Evolutionary conservation across 30 jellyfish, hydroid and myxozoan species (phyloP).

Genomic region (Nemopilema nomurai): DNA sequence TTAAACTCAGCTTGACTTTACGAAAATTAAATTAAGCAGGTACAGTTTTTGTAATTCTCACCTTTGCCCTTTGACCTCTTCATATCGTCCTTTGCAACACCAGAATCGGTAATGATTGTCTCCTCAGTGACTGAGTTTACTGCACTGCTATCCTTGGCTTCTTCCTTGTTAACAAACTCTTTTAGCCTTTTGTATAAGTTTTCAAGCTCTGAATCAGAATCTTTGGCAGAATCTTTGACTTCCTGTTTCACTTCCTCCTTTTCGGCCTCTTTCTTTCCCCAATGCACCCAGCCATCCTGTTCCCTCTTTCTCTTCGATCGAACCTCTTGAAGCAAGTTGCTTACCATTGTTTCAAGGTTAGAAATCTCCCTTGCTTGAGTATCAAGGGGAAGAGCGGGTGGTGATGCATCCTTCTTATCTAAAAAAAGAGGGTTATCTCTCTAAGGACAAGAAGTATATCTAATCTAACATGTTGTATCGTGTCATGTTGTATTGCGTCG

Average conservation of each 20-base stretch:
- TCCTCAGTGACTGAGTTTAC: background rate
- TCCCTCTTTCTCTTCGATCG: conserved; percentile 10
- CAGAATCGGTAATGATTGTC: conserved; percentile 30
- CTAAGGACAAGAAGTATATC: background rate
- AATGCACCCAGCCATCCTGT: conserved; percentile 26
- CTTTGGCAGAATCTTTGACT: conserved; percentile 1
- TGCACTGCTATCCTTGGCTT: background rate
- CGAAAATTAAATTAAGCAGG: no score
- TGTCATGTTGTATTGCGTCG: no score
- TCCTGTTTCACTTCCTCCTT: background rate
- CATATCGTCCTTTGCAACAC: conserved; percentile 33
- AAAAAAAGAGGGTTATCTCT: background rate
- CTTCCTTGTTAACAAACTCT: background rate
- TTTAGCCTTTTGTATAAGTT: conserved; percentile 3
- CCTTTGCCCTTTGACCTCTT: conserved; percentile 4
- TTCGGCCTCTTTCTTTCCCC: conserved; percentile 19
- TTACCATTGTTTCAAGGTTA: conserved; percentile 1
- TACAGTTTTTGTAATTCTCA: no score
- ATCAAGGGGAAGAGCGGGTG: conserved; percentile 47
- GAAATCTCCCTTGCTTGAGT: background rate
- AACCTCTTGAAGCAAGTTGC: conserved; percentile 10
- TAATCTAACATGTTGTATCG: no score
- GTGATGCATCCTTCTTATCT: conserved; percentile 20
- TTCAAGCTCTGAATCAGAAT: conserved; percentile 1
- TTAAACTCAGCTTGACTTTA: no score